These are phyloP conservation scores for Ianthella basta DNA, from an alignment of 37 sponge, comb jelly and placozoan species.

Conservation along the genomic window DNA sequence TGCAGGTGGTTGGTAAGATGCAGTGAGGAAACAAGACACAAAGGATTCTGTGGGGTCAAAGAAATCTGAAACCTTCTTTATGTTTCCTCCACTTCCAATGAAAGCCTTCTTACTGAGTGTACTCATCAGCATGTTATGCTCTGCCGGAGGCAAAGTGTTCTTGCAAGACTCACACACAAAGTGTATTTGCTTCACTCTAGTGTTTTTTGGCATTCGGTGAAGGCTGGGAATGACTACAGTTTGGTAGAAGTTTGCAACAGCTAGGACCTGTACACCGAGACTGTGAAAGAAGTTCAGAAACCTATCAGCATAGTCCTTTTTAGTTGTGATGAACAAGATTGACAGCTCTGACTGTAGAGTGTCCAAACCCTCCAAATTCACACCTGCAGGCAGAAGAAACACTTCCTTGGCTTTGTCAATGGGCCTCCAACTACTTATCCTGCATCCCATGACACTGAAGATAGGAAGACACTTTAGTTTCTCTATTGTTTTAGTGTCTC, in stretches of 20 bases:
- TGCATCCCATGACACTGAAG: constrained; percentile 12
- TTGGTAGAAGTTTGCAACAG: not conserved
- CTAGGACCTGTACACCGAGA: not conserved
- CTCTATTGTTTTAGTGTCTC: not conserved
- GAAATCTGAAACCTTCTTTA: not conserved
- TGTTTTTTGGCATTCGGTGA: not conserved
- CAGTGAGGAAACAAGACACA: not conserved
- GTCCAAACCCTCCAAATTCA: not conserved
- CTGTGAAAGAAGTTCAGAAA: too few relatives aligned
- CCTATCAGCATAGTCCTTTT: too few relatives aligned
- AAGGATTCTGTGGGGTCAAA: not conserved
- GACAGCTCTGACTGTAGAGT: not conserved
- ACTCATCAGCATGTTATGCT: too few relatives aligned
- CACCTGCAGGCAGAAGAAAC: not conserved
- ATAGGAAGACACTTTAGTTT: constrained; percentile 6
- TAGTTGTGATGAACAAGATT: too few relatives aligned
- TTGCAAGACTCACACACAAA: too few relatives aligned
- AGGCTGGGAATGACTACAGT: not conserved
- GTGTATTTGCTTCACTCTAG: too few relatives aligned
- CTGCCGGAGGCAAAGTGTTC: too few relatives aligned
- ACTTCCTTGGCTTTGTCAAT: not conserved
- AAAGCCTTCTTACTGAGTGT: too few relatives aligned
- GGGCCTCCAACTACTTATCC: not conserved
- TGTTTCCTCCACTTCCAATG: too few relatives aligned
- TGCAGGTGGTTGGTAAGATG: not conserved